These are phyloP conservation scores for Tryphoninae sp. DNA, from an alignment of 2,888 invertebrate genomes.

Conservation along the genomic window DNA sequence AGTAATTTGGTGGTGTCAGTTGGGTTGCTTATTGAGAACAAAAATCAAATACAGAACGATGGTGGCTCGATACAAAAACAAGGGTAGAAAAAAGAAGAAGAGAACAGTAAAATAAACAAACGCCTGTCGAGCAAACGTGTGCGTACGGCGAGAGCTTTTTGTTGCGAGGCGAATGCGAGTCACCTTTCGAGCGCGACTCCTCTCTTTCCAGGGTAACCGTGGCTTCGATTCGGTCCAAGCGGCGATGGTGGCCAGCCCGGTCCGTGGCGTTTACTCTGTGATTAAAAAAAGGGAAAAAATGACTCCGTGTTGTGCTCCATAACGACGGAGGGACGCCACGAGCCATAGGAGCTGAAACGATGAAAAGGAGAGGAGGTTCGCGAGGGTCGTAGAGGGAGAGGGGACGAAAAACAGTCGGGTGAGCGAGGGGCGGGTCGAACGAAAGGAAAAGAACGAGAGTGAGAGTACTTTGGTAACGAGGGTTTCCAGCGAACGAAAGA, in stretches of 20 bases:
- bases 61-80: constrained; percentile 20
- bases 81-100: constrained; percentile 13
- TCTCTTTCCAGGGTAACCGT: constrained; percentile 45
- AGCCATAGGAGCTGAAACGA: constrained; percentile 34
- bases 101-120: constrained; percentile 48
- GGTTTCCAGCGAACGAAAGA: constrained; percentile 54
- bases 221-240: constrained; percentile 50
- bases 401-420: constrained; percentile 17
- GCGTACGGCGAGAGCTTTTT: constrained; percentile 50
- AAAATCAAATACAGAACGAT: constrained; percentile 4
- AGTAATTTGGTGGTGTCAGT: too few relatives aligned
- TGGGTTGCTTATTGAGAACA: too few relatives aligned
- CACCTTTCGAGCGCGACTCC: constrained; percentile 64
- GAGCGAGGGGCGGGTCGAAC: constrained; percentile 29
- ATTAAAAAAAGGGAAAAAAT: constrained; percentile 72
- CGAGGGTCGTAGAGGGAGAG: constrained; percentile 8
- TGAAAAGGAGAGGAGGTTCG: constrained; percentile 42
- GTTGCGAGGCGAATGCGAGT: constrained; percentile 57
- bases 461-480: constrained; percentile 52
- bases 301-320: constrained; percentile 67
- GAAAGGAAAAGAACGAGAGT: constrained; percentile 44
- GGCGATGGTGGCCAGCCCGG: constrained; percentile 17
- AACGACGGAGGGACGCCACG: constrained; percentile 33
- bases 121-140: constrained; percentile 40
- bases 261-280: constrained; percentile 70